Conservation (phyloP, 2,888 invertebrate species). For the Sphecodes monilicornis region DNA sequence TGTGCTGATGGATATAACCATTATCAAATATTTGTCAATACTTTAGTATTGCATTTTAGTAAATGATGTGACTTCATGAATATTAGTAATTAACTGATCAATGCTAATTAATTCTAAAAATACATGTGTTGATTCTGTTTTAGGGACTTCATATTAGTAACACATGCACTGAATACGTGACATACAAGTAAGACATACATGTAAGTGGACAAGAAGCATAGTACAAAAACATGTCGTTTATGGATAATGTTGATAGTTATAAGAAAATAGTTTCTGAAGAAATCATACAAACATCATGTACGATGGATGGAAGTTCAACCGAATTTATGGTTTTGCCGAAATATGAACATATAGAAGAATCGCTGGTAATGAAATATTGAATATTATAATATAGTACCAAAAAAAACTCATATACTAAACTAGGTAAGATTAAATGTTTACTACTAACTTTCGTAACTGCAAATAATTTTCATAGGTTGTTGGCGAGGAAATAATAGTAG, state of each 20-base stretch:
- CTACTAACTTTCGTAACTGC: conserved; percentile 12
- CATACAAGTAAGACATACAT: too few relatives aligned
- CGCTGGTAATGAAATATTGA: conserved; percentile 62
- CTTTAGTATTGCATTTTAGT: conserved; percentile 15
- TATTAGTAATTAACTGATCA: neutral
- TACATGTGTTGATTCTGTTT: conserved; percentile 27
- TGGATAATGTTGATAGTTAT: conserved; percentile 57
- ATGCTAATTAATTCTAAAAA: neutral
- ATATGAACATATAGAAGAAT: conserved; percentile 57
- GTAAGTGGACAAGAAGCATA: conserved; percentile 7
- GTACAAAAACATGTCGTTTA: conserved; percentile 68
- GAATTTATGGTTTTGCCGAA: conserved; percentile 64
- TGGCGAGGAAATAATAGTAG: conserved; percentile 61
- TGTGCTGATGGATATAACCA: conserved; percentile 36
- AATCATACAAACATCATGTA: conserved; percentile 50
- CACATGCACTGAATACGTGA: conserved; percentile 7
- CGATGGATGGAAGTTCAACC: conserved; percentile 49
- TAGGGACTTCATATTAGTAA: conserved; percentile 21
- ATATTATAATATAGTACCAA: neutral
- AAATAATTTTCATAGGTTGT: conserved; percentile 51
- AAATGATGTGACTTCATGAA: conserved; percentile 29
- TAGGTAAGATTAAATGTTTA: neutral
- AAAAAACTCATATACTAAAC: neutral
- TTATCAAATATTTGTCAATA: conserved; percentile 26
- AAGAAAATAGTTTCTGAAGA: conserved; percentile 63